Evolutionary conservation across 2,888 invertebrate genomes (phyloP).

Genomic region (Meandrusa payeni): DNA sequence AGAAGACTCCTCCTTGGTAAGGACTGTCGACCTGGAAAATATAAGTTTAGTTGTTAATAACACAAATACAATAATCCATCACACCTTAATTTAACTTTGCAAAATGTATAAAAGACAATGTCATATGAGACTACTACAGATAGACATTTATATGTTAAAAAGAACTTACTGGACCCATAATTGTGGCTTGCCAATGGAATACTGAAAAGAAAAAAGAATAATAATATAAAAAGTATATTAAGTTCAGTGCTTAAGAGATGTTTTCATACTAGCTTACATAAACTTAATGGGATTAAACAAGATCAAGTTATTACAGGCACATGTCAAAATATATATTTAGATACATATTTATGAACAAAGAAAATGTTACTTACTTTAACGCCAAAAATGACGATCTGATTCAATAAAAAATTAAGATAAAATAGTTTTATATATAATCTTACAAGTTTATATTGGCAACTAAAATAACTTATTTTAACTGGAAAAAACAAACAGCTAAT

Average conservation of each 20-base stretch:
- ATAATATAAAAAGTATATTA: constrained; percentile 22
- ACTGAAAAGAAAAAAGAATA: constrained; percentile 85
- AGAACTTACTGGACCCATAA: constrained; percentile 98
- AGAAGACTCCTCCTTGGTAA: constrained; percentile 99
- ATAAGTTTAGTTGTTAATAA: constrained; percentile 2
- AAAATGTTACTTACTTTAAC: too few species aligned
- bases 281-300: constrained; percentile 31
- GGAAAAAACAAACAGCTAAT: too few species aligned
- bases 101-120: too few species aligned
- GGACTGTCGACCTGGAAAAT: constrained; percentile 96
- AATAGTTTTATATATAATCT: too few species aligned
- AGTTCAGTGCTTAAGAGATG: constrained; percentile 34
- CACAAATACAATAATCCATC: constrained; percentile 1
- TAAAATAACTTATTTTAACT: too few species aligned
- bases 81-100: not conserved
- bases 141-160: constrained; percentile 21
- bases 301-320: constrained; percentile 19
- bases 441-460: too few species aligned
- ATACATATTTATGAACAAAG: too few species aligned
- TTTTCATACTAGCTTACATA: constrained; percentile 25
- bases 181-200: constrained; percentile 99
- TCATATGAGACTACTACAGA: too few species aligned
- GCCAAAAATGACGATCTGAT: too few species aligned
- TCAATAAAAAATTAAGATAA: too few species aligned
- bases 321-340: too few species aligned